Percentiles rank a stretch among this genome's conserved stretches.
Conservation (phyloP, 2,888 invertebrate species). For the Trichogramma dendrolimi region DNA sequence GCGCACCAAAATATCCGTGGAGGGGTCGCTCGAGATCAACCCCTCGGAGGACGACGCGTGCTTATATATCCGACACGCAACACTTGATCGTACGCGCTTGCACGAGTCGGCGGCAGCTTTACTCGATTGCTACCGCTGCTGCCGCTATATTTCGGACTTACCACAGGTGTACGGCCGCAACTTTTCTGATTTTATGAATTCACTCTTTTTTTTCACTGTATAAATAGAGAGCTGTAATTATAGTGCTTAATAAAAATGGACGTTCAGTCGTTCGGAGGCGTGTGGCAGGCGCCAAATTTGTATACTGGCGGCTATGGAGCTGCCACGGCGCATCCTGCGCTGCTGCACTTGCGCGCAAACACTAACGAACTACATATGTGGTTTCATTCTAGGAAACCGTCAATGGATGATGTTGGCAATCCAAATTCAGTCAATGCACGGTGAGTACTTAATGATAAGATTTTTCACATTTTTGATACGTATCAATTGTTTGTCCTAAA, state of each 20-base stretch:
- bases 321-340: slow-evolving; percentile 41
- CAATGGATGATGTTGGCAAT: slow-evolving; percentile 80
- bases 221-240: no score
- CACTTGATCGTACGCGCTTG: slow-evolving; percentile 28
- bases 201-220: no score
- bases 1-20: slow-evolving; percentile 11
- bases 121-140: background rate
- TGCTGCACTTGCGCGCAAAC: slow-evolving; percentile 46
- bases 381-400: slow-evolving; percentile 75
- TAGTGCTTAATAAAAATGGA: slow-evolving; percentile 31
- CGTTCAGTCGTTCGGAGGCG: slow-evolving; percentile 41
- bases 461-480: background rate
- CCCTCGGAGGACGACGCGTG: slow-evolving; percentile 13
- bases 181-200: no score
- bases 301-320: slow-evolving; percentile 32
- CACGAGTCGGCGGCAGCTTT: slow-evolving; percentile 3
- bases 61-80: no score
- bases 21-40: slow-evolving; percentile 23
- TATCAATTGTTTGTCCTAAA: no score
- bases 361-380: slow-evolving; percentile 52
- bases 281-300: slow-evolving; percentile 48
- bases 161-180: no score
- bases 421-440: slow-evolving; percentile 82
- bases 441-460: slow-evolving; percentile 60
- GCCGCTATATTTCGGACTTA: background rate